Percentiles rank a stretch among this genome's conserved stretches.
phyloP scores from a whole-genome alignment of 1,140 invertebrate genomes.

The Stenopsyche tienmushanensis region DNA sequence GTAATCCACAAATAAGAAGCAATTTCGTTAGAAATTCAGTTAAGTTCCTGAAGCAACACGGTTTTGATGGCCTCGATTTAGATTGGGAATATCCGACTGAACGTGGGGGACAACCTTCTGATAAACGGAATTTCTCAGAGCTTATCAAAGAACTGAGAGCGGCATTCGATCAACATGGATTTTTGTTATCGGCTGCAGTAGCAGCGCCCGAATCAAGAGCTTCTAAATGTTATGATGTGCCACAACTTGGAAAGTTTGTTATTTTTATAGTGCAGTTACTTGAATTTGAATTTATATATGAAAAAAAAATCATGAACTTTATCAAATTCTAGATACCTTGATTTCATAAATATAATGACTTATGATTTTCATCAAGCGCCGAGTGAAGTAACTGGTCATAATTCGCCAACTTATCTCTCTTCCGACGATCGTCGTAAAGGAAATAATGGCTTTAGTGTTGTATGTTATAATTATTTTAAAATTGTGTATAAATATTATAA shows the following conservation, averaged over 20 bases:
- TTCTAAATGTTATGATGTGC: constrained; percentile 62
- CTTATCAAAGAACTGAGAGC: constrained; percentile 60
- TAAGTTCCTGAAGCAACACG: constrained; percentile 59
- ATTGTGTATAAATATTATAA: background rate
- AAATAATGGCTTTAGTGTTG: constrained; percentile 44
- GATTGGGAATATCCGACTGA: constrained; percentile 83
- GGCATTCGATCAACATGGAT: constrained; percentile 56
- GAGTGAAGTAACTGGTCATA: constrained; percentile 61
- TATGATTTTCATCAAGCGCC: constrained; percentile 70
- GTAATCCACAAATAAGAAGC: constrained; percentile 51
- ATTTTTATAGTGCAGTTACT: too few relatives aligned
- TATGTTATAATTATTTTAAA: constrained; percentile 36
- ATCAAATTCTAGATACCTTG: constrained; percentile 51
- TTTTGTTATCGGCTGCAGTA: constrained; percentile 64
- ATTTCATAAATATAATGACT: constrained; percentile 70
- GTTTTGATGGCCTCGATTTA: too few relatives aligned
- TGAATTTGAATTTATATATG: too few relatives aligned
- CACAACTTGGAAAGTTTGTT: constrained; percentile 48
- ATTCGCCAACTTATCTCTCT: constrained; percentile 58
- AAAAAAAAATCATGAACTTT: constrained; percentile 12
- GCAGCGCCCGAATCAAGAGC: constrained; percentile 58
- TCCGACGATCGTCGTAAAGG: constrained; percentile 47
- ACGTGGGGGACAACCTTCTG: constrained; percentile 59
- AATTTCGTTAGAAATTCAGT: constrained; percentile 62
- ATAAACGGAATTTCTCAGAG: constrained; percentile 54